phyloP scores from a whole-genome alignment of 2,888 invertebrate species.

The Drosophila ustulata region DNA sequence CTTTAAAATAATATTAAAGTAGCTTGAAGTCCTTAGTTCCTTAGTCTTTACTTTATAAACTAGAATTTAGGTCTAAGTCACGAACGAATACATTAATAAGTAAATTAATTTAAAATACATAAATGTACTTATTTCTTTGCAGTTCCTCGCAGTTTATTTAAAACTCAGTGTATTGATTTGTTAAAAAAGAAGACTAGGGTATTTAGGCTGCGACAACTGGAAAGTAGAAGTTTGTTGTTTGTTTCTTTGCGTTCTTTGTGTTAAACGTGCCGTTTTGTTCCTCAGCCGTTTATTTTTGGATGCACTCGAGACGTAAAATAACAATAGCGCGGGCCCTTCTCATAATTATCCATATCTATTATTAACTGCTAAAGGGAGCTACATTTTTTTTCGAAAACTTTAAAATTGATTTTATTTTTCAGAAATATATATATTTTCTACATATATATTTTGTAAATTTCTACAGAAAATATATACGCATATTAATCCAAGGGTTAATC shows the following conservation, averaged over 20 bases:
- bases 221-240: neutral
- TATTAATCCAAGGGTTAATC: neutral
- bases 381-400: neutral
- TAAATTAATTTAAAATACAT: too few species aligned
- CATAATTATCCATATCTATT: slow-evolving; percentile 26
- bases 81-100: too few species aligned
- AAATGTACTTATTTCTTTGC: too few species aligned
- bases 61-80: too few species aligned
- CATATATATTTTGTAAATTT: neutral
- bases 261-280: slow-evolving; percentile 40
- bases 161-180: neutral
- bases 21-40: too few species aligned
- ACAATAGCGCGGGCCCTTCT: slow-evolving; percentile 40
- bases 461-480: neutral
- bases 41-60: too few species aligned
- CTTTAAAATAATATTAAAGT: too few species aligned
- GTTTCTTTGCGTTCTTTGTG: slow-evolving; percentile 16
- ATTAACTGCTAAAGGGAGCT: neutral
- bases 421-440: neutral
- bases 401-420: neutral
- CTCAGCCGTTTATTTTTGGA: slow-evolving; percentile 57
- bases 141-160: too few species aligned
- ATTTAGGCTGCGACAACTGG: neutral
- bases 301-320: slow-evolving; percentile 47
- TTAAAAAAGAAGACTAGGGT: slow-evolving; percentile 6